These are phyloP conservation scores for Pachypeltis micranthus DNA, from an alignment of 1,140 invertebrate species.

Conservation along the genomic window DNA sequence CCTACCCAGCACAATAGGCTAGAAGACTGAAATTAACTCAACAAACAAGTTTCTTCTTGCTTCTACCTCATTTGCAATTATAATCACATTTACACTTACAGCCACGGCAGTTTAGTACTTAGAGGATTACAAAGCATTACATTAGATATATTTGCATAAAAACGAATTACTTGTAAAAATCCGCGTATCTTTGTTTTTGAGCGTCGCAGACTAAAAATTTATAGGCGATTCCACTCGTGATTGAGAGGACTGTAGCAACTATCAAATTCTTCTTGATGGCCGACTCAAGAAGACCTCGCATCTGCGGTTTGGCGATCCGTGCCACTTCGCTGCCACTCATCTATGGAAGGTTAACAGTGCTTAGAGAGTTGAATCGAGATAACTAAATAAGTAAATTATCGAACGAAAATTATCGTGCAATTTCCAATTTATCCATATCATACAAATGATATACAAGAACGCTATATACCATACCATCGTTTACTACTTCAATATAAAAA, in stretches of 20 bases:
- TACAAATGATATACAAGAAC: no score
- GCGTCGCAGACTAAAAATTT: slow-evolving; percentile 40
- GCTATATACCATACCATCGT: no score
- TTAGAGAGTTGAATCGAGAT: no score
- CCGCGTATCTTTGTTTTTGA: slow-evolving; percentile 46
- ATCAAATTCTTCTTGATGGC: slow-evolving; percentile 44
- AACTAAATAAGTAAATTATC: no score
- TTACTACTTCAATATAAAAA: no score
- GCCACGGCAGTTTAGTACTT: neutral
- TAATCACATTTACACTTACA: neutral
- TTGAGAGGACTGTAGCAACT: slow-evolving; percentile 35
- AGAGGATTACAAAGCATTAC: neutral
- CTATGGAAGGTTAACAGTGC: no score
- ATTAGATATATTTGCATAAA: neutral
- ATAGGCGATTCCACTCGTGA: slow-evolving; percentile 35
- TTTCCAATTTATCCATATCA: no score
- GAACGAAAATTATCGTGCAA: no score
- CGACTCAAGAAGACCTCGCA: slow-evolving; percentile 42
- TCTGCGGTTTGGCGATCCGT: slow-evolving; percentile 35
- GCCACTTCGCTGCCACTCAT: neutral
- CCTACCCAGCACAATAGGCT: no score
- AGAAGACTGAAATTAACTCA: neutral
- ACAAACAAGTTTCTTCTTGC: neutral
- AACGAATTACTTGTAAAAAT: slow-evolving; percentile 49
- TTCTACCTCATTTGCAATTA: neutral